These are phyloP conservation scores for Apodemia duryi DNA, from an alignment of 2,888 invertebrate genomes.

Conservation along the genomic window DNA sequence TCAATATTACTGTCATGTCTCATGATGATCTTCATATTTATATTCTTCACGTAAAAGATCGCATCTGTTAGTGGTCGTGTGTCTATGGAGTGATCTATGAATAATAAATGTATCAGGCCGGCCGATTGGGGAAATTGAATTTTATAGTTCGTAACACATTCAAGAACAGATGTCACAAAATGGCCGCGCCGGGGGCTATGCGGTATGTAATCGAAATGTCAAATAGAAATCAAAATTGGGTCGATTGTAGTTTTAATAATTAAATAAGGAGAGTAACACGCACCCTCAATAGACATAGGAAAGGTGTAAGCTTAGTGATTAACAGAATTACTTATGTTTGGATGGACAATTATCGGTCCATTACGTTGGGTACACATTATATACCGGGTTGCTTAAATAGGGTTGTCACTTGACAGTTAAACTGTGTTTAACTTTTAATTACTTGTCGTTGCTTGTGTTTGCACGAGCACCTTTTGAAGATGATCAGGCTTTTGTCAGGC, in stretches of 20 bases:
- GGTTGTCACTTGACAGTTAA: conserved; percentile 46
- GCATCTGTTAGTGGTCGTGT: conserved; percentile 76
- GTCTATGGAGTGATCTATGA: conserved; percentile 73
- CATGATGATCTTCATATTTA: conserved; percentile 63
- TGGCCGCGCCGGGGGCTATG: conserved; percentile 66
- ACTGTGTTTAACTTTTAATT: neutral
- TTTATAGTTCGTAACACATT: conserved; percentile 78
- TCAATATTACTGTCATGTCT: conserved; percentile 37
- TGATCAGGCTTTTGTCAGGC: too few relatives aligned
- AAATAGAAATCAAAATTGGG: conserved; percentile 79
- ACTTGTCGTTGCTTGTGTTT: too few relatives aligned
- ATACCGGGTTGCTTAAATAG: conserved; percentile 55
- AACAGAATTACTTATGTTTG: conserved; percentile 76
- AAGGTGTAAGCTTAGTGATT: conserved; percentile 73
- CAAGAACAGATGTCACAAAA: conserved; percentile 78
- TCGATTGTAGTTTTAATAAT: conserved; percentile 78
- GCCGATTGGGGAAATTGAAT: conserved; percentile 79
- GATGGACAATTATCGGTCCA: conserved; percentile 75
- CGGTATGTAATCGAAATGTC: conserved; percentile 72
- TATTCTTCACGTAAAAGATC: conserved; percentile 77
- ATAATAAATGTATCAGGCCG: conserved; percentile 76
- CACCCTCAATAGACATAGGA: conserved; percentile 34
- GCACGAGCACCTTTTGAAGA: too few relatives aligned
- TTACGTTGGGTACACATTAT: conserved; percentile 63
- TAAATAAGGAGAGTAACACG: conserved; percentile 62